Evolutionary conservation across 2,797 vertebrate species (phyloP).

Genomic region (Scomberomorus guttatus): DNA sequence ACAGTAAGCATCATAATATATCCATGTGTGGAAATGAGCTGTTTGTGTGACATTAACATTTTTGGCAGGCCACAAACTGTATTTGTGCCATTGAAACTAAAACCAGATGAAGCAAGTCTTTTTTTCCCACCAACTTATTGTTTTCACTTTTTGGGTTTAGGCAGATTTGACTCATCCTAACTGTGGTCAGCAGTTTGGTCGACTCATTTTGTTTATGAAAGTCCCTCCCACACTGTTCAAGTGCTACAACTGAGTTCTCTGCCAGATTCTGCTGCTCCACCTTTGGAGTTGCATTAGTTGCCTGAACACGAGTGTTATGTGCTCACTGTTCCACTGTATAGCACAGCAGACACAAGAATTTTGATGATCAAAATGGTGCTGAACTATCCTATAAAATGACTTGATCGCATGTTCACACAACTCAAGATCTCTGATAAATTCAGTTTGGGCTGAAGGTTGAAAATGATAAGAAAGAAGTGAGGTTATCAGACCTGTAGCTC

Average conservation of each 20-base stretch:
- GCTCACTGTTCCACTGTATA: neutral
- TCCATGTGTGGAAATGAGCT: neutral
- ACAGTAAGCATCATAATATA: neutral
- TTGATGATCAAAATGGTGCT: neutral
- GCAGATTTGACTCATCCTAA: conserved; percentile 43
- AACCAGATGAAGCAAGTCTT: neutral
- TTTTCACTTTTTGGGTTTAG: conserved; percentile 11
- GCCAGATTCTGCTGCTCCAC: neutral
- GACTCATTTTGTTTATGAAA: conserved; percentile 41
- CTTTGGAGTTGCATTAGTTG: neutral
- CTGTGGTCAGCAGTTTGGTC: conserved; percentile 30
- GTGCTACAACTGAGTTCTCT: neutral
- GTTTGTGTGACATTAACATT: neutral
- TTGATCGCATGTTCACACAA: neutral
- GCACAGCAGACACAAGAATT: neutral
- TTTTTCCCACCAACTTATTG: neutral
- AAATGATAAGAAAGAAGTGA: too few species aligned
- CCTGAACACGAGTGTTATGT: conserved; percentile 1
- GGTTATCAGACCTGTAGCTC: neutral
- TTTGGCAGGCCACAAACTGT: neutral
- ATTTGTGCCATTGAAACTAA: conserved; percentile 13
- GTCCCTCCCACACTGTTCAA: conserved; percentile 27
- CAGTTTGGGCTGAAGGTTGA: too few species aligned
- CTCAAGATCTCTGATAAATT: too few species aligned
- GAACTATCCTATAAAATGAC: neutral